These are phyloP conservation scores for Melipona bicolor DNA, from an alignment of 2,888 invertebrate species.

Conservation along the genomic window DNA sequence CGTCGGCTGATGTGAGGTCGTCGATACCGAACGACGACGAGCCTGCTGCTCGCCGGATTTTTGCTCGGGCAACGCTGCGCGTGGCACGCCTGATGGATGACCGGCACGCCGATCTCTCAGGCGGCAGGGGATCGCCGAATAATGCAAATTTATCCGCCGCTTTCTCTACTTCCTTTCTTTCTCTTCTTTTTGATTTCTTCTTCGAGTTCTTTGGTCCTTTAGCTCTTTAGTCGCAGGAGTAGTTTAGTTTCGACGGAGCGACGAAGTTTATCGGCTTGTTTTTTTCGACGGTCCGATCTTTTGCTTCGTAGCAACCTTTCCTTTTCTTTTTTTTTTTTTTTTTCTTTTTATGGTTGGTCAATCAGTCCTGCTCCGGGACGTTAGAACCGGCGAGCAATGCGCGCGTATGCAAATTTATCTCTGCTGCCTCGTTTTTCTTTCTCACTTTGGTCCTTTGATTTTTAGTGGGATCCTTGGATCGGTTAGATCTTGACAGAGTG, in stretches of 20 bases:
- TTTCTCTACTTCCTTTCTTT: neutral
- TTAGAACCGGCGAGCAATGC: too few species aligned
- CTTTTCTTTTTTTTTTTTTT: too few species aligned
- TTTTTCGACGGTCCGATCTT: neutral
- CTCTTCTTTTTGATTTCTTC: neutral
- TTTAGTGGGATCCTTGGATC: too few species aligned
- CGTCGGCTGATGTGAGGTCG: conserved; percentile 59
- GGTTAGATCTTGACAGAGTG: too few species aligned
- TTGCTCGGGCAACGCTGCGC: conserved; percentile 8
- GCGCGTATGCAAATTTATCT: too few species aligned
- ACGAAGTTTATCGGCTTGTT: neutral
- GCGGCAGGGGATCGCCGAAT: neutral
- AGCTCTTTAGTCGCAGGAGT: neutral
- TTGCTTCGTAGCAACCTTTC: neutral
- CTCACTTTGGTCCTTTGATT: too few species aligned
- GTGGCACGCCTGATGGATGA: conserved; percentile 19
- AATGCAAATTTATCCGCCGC: neutral
- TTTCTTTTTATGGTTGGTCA: neutral
- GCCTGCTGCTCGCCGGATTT: conserved; percentile 28
- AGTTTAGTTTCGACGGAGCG: neutral
- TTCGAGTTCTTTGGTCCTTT: neutral
- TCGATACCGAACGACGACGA: conserved; percentile 39
- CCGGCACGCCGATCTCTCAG: neutral
- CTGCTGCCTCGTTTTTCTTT: too few species aligned
- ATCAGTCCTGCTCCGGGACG: too few species aligned